Percentiles rank a stretch among this genome's conserved stretches.
These are phyloP conservation scores for Diglossa cyanea DNA, from an alignment of 2,797 vertebrate genomes.

Conservation along the genomic window DNA sequence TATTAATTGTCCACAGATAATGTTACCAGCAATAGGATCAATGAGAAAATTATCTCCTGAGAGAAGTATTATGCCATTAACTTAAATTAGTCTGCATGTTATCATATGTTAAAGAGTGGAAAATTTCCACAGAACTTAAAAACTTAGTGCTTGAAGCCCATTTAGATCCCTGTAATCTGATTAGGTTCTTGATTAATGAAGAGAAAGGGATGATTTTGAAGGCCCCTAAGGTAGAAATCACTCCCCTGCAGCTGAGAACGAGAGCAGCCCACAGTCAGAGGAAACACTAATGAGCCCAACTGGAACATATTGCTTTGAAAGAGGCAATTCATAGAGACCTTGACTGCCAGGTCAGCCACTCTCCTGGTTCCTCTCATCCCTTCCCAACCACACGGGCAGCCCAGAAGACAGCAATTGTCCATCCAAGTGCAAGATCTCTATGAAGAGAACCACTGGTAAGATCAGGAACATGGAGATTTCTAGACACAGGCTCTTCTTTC, in stretches of 20 bases:
- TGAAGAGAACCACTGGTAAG: not conserved
- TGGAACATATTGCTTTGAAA: not conserved
- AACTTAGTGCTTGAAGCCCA: not conserved
- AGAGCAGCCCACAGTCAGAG: not conserved
- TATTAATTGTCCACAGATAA: not conserved
- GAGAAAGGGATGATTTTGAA: not conserved
- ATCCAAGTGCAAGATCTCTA: not conserved
- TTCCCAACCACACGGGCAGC: accelerated
- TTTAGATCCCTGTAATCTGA: not conserved
- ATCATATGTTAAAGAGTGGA: not conserved
- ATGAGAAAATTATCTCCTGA: not conserved
- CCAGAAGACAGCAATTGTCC: not conserved
- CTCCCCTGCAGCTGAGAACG: not conserved
- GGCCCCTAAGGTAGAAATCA: not conserved
- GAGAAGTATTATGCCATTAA: not conserved
- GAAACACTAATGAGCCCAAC: not conserved
- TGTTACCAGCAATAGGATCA: not conserved
- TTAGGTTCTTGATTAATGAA: slow-evolving; percentile 1
- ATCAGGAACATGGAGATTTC: not conserved
- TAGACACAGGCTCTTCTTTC: not conserved
- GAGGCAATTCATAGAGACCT: not conserved
- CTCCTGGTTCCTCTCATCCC: not conserved
- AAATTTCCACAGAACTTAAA: not conserved
- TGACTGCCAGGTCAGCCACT: not conserved
- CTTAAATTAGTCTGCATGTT: not conserved